Evolutionary conservation across 2,113 vertebrate genomes (phyloP).

Genomic region (Anarrhichthys ocellatus): DNA sequence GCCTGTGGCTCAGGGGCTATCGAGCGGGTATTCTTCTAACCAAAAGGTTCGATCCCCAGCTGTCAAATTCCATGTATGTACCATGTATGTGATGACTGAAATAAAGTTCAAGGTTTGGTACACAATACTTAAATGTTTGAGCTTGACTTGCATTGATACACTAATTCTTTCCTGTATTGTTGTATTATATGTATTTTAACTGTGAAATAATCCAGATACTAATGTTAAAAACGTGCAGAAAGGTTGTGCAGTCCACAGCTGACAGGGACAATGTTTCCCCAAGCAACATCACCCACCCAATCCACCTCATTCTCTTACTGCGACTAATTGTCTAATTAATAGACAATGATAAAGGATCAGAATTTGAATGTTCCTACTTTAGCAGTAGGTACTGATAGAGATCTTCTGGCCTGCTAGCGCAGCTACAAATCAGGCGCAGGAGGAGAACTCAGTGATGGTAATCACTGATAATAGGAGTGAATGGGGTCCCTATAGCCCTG

Average conservation of each 20-base stretch:
- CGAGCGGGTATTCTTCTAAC: too few relatives aligned
- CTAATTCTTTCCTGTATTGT: background rate
- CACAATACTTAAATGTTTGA: too few relatives aligned
- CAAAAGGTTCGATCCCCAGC: too few relatives aligned
- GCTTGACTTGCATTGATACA: background rate
- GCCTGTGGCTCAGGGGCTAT: too few relatives aligned
- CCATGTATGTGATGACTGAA: background rate
- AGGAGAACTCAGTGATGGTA: slow-evolving; percentile 46
- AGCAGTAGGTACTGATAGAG: slow-evolving; percentile 32
- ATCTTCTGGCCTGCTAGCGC: slow-evolving; percentile 33
- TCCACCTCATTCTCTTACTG: background rate
- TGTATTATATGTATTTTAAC: background rate
- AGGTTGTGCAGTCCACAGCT: background rate
- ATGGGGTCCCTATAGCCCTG: slow-evolving; percentile 42
- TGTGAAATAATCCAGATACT: background rate
- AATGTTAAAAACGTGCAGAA: background rate
- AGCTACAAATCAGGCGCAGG: slow-evolving; percentile 61
- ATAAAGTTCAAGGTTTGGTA: background rate
- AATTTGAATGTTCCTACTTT: slow-evolving; percentile 6
- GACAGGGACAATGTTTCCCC: background rate
- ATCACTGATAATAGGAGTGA: slow-evolving; percentile 57
- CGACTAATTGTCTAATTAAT: background rate
- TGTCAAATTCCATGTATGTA: too few relatives aligned
- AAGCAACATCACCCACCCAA: background rate
- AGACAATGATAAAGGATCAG: slow-evolving; percentile 3